phyloP scores from a whole-genome alignment of 1,140 invertebrate species.

The Maconellicoccus hirsutus region DNA sequence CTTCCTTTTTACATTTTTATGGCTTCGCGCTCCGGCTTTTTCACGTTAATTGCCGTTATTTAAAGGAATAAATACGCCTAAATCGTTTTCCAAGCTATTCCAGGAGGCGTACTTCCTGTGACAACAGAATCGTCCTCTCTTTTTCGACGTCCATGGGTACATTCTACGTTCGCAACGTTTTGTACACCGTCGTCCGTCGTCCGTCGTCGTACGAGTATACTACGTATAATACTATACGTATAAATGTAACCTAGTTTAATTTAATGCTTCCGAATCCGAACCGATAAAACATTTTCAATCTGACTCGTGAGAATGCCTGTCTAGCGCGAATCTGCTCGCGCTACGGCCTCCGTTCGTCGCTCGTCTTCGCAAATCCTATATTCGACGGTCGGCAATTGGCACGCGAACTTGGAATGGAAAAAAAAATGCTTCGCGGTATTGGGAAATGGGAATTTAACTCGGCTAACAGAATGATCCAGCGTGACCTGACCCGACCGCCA shows the following conservation, averaged over 20 bases:
- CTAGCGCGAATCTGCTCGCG: no score
- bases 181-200: no score
- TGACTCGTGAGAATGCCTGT: neutral
- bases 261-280: neutral
- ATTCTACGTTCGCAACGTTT: no score
- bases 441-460: no score
- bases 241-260: neutral
- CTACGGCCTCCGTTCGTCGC: no score
- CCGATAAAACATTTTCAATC: neutral
- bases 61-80: slow-evolving; percentile 15
- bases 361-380: no score
- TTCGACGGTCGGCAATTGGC: no score
- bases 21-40: slow-evolving; percentile 2
- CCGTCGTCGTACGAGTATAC: neutral
- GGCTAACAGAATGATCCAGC: no score
- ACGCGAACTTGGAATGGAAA: no score
- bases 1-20: slow-evolving; percentile 18
- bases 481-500: no score
- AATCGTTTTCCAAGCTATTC: slow-evolving; percentile 13
- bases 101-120: slow-evolving; percentile 8
- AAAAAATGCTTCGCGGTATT: no score
- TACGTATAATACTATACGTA: neutral
- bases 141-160: no score
- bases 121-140: neutral
- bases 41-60: slow-evolving; percentile 20